Conservation (phyloP, 2,113 vertebrate species). For the Lipophrys pholis region DNA sequence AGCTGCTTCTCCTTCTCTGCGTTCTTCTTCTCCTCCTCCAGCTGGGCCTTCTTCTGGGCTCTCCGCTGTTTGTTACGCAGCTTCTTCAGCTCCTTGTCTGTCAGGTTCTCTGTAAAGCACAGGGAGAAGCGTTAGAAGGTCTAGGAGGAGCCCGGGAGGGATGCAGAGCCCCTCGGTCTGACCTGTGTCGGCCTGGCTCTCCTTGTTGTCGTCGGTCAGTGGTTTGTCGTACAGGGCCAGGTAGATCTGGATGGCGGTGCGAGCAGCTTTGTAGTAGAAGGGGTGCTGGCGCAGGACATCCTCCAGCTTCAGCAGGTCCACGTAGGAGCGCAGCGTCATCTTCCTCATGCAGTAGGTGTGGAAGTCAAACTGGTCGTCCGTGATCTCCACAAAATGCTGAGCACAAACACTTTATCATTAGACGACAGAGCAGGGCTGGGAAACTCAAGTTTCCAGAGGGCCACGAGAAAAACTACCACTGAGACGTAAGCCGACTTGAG, state of each 20-base stretch:
- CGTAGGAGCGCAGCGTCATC: constrained; percentile 98
- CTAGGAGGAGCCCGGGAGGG: too few relatives aligned
- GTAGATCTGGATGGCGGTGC: constrained; percentile 97
- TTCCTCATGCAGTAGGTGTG: constrained; percentile 99
- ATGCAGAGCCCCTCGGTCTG: constrained; percentile 32
- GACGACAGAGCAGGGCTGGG: too few relatives aligned
- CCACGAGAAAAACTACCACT: too few relatives aligned
- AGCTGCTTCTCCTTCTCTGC: constrained; percentile 98
- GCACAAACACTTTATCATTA: neutral
- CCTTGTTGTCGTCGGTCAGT: constrained; percentile 96
- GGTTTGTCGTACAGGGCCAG: constrained; percentile 97
- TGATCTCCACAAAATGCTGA: constrained; percentile 99
- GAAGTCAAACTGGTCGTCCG: constrained; percentile 99
- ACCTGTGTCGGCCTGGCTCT: constrained; percentile 96
- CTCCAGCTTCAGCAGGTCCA: constrained; percentile 97
- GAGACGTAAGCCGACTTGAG: too few relatives aligned
- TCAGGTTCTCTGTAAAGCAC: constrained; percentile 89
- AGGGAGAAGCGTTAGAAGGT: too few relatives aligned
- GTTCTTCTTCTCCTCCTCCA: constrained; percentile 98
- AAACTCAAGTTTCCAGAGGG: too few relatives aligned
- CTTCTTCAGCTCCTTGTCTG: constrained; percentile 98
- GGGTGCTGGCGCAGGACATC: constrained; percentile 97
- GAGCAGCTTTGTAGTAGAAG: constrained; percentile 97
- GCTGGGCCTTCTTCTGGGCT: constrained; percentile 97
- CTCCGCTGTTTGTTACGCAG: constrained; percentile 96